Conservation (phyloP, 2,113 vertebrate genomes). For the Noctilio leporinus region DNA sequence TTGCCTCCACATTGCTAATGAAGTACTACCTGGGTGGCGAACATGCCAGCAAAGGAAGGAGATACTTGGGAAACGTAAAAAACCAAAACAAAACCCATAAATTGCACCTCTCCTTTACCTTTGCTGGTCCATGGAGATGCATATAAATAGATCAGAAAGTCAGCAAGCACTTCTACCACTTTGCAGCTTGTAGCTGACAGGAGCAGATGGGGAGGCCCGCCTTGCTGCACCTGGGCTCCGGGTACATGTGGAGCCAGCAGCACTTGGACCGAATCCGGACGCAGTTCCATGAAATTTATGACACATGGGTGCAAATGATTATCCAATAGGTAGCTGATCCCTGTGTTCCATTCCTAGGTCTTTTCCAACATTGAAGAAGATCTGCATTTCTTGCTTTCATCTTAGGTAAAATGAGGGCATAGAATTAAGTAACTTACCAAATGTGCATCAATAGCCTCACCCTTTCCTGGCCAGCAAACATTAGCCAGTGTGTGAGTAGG, state of each 20-base stretch:
- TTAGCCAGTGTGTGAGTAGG: not conserved
- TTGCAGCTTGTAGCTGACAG: not conserved
- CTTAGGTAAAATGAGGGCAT: not conserved
- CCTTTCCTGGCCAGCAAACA: not conserved
- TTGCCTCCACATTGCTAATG: not conserved
- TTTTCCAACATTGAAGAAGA: not conserved
- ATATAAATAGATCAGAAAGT: conserved; percentile 1
- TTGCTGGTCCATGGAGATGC: not conserved
- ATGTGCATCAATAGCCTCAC: not conserved
- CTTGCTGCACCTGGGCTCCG: not conserved
- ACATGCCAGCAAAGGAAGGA: not conserved
- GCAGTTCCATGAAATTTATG: not conserved
- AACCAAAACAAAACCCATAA: not conserved
- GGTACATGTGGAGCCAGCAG: not conserved
- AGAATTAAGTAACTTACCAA: not conserved
- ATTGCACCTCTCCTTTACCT: conserved; percentile 8
- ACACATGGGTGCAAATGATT: fast-evolving
- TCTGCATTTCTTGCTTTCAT: not conserved
- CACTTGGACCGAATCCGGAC: not conserved
- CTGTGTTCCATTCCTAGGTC: not conserved
- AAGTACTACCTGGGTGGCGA: not conserved
- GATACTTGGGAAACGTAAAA: not conserved
- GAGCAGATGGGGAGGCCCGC: not conserved
- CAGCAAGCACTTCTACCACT: not conserved
- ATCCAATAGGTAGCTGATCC: not conserved